Evolutionary conservation across 2,113 vertebrate species (phyloP).

Genomic region (Apteryx mantelli): DNA sequence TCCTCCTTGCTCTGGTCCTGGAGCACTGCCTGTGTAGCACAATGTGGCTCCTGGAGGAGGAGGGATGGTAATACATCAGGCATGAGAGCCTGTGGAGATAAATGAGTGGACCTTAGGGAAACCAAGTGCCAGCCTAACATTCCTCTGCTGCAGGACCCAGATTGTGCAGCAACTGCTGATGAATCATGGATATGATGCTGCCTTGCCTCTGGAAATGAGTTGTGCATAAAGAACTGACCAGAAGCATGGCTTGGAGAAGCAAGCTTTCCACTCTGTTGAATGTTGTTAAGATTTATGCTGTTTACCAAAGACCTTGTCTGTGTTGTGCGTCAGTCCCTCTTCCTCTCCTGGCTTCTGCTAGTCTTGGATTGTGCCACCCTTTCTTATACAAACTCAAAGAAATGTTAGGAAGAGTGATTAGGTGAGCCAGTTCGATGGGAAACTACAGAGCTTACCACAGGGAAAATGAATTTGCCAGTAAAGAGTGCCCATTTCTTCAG

Average conservation of each 20-base stretch:
- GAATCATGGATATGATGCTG: neutral
- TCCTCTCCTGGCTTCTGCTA: slow-evolving; percentile 33
- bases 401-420: neutral
- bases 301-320: slow-evolving; percentile 1
- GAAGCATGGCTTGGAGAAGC: slow-evolving; percentile 22
- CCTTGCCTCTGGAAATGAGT: slow-evolving; percentile 7
- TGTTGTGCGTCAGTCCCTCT: slow-evolving; percentile 1
- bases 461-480: neutral
- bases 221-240: neutral
- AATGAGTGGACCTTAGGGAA: neutral
- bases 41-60: slow-evolving; percentile 37
- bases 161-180: slow-evolving; percentile 50
- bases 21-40: slow-evolving; percentile 42
- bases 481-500: neutral
- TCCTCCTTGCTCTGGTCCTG: slow-evolving; percentile 26
- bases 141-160: slow-evolving; percentile 25
- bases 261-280: slow-evolving; percentile 8
- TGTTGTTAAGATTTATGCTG: slow-evolving; percentile 36
- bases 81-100: slow-evolving; percentile 3
- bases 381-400: neutral
- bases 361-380: neutral
- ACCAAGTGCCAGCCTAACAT: neutral
- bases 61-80: neutral
- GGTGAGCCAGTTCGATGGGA: neutral
- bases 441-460: neutral